These are phyloP conservation scores for Bombus sylvicola DNA, from an alignment of 1,140 invertebrate genomes.

Conservation along the genomic window DNA sequence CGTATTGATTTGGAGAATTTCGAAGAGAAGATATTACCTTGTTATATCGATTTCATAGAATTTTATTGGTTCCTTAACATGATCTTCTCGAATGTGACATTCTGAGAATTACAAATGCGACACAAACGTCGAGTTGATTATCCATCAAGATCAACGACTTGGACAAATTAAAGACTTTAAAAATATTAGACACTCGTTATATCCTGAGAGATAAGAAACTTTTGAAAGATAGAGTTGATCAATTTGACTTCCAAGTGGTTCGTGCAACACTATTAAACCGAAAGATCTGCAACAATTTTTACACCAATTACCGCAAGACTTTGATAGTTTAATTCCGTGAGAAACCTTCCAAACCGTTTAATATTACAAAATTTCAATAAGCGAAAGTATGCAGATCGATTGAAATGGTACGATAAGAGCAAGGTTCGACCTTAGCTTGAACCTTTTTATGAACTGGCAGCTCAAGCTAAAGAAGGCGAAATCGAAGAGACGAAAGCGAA, in stretches of 20 bases:
- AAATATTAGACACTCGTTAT: too few relatives aligned
- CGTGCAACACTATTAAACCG: too few relatives aligned
- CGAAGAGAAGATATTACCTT: not conserved
- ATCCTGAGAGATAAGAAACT: too few relatives aligned
- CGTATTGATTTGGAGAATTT: not conserved
- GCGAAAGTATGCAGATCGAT: not conserved
- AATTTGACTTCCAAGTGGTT: too few relatives aligned
- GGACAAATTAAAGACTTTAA: too few relatives aligned
- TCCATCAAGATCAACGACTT: too few relatives aligned
- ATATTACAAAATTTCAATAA: not conserved
- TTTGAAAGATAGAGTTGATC: too few relatives aligned
- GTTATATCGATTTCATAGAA: too few relatives aligned
- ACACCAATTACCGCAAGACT: not conserved
- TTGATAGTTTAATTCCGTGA: not conserved
- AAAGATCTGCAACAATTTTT: not conserved
- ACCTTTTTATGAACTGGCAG: constrained; percentile 2
- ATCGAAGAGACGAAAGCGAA: not conserved
- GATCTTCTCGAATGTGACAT: too few relatives aligned
- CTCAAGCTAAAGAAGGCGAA: not conserved
- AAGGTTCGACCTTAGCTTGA: not conserved
- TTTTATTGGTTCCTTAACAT: too few relatives aligned
- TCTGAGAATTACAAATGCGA: too few relatives aligned
- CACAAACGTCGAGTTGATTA: too few relatives aligned
- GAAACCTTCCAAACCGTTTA: not conserved
- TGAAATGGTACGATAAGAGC: not conserved